Conservation (phyloP, 2,888 invertebrate species). For the Sphaeridia pumilis region DNA sequence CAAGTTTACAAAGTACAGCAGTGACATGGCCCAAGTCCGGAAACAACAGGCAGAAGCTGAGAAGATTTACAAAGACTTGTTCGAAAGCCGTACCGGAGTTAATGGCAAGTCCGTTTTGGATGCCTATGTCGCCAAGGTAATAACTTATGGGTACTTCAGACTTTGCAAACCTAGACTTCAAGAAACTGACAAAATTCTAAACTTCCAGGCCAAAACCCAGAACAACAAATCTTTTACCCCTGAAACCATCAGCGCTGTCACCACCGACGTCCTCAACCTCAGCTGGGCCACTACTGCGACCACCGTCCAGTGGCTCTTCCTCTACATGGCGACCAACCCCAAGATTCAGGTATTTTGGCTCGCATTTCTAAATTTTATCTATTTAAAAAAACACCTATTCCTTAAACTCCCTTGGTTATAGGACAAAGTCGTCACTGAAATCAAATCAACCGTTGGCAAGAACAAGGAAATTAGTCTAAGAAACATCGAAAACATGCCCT, state of each 20-base stretch:
- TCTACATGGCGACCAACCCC: slow-evolving; percentile 60
- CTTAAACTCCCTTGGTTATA: no score
- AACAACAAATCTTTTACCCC: slow-evolving; percentile 45
- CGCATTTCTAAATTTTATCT: no score
- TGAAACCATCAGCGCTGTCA: slow-evolving; percentile 58
- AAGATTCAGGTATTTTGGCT: slow-evolving; percentile 58
- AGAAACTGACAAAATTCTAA: no score
- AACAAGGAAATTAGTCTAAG: slow-evolving; percentile 41
- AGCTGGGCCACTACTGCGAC: slow-evolving; percentile 72
- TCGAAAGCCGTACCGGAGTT: slow-evolving; percentile 44
- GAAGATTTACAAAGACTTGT: slow-evolving; percentile 55
- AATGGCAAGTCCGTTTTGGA: slow-evolving; percentile 34
- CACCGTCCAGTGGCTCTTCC: slow-evolving; percentile 67
- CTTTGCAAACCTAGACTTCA: no score
- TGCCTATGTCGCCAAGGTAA: slow-evolving; percentile 38
- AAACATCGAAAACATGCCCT: slow-evolving; percentile 48
- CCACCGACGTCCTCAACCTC: slow-evolving; percentile 75
- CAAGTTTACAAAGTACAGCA: no score
- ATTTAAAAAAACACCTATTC: no score
- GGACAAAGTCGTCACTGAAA: slow-evolving; percentile 50
- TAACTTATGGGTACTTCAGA: no score
- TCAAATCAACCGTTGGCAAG: slow-evolving; percentile 38
- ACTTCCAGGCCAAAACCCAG: slow-evolving; percentile 5
- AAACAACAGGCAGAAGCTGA: slow-evolving; percentile 63
- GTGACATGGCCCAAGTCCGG: no score